These are phyloP conservation scores for Orchesellides sinensis DNA, from an alignment of 2,888 invertebrate species.

Conservation along the genomic window DNA sequence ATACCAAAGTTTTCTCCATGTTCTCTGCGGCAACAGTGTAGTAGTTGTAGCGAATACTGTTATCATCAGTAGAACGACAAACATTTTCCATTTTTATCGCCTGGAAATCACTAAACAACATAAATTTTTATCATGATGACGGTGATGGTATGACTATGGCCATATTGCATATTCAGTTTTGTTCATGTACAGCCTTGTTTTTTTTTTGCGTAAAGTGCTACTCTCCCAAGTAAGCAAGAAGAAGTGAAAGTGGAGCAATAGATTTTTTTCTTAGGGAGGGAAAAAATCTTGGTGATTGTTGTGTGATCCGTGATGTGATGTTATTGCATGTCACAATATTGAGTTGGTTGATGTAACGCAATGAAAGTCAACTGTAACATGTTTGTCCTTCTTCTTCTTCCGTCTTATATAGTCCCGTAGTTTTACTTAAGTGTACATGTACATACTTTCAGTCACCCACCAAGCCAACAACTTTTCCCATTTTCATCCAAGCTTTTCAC, in stretches of 20 bases:
- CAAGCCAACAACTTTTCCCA: background rate
- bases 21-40: background rate
- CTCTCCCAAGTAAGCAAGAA: background rate
- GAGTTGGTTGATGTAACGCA: slow-evolving; percentile 5
- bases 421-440: no score
- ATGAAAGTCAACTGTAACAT: slow-evolving; percentile 12
- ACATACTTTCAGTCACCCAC: no score
- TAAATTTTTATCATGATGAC: slow-evolving; percentile 32
- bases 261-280: no score
- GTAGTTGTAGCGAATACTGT: no score
- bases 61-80: slow-evolving; percentile 6
- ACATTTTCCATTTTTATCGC: slow-evolving; percentile 45
- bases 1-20: background rate
- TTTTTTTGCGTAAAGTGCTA: background rate
- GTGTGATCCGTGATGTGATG: slow-evolving; percentile 7
- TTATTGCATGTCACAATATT: slow-evolving; percentile 52
- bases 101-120: slow-evolving; percentile 47
- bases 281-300: slow-evolving; percentile 22
- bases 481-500: background rate
- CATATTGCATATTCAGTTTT: background rate
- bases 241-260: no score
- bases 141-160: background rate
- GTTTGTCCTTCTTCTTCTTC: background rate
- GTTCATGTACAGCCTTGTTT: background rate
- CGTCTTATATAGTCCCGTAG: no score